Conservation (phyloP, 1,140 invertebrate genomes). For the Lordiphosa mommai region DNA sequence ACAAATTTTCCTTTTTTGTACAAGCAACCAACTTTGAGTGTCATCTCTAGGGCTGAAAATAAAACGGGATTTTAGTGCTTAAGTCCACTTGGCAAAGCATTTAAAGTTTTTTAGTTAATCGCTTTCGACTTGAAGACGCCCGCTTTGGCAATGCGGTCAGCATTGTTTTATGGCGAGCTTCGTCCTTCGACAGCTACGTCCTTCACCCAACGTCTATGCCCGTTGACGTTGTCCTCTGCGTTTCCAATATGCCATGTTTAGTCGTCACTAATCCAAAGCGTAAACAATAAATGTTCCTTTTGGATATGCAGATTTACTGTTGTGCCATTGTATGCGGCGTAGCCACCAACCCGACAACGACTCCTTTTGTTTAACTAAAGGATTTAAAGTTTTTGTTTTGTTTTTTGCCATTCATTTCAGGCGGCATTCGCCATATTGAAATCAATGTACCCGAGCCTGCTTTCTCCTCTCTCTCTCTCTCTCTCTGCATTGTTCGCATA, state of each 20-base stretch:
- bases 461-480: not conserved
- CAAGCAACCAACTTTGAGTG: no score
- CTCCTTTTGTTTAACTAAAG: conserved; percentile 66
- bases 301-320: conserved; percentile 40
- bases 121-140: conserved; percentile 35
- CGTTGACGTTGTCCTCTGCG: conserved; percentile 11
- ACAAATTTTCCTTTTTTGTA: no score
- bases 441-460: conserved; percentile 50
- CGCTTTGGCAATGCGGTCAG: conserved; percentile 35
- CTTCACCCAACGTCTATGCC: conserved; percentile 28
- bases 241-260: conserved; percentile 62
- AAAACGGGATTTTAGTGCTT: not conserved
- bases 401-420: conserved; percentile 55
- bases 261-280: conserved; percentile 62
- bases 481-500: conserved; percentile 62
- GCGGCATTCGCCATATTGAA: conserved; percentile 55
- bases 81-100: conserved; percentile 12
- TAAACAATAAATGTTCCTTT: conserved; percentile 61
- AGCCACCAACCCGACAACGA: conserved; percentile 15
- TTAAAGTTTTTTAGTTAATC: conserved; percentile 54
- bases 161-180: conserved; percentile 33
- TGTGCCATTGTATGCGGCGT: conserved; percentile 29
- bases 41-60: no score
- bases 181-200: conserved; percentile 26
- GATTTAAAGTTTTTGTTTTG: conserved; percentile 70